Evolutionary conservation across 2,888 invertebrate species (phyloP), one percentile per base, ranked within the genome.

Genomic region (Eucriotettix oculatus): DNA sequence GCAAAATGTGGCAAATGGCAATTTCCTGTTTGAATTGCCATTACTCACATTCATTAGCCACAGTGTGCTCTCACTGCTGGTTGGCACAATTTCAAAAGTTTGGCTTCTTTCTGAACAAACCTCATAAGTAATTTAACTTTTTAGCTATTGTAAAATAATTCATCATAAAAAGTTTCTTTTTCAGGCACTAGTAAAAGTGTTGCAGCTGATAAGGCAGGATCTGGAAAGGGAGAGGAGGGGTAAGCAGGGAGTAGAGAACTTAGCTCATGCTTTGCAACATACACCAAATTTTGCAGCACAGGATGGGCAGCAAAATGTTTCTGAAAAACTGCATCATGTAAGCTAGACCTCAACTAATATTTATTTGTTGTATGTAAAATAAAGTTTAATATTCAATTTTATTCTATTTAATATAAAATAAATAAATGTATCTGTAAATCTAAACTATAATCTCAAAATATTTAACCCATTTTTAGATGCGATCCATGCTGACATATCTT

Each of bases 211-310:
- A 60, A 85, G 90, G 66, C 87, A 89, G 67, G 94, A 94, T 71
- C 81, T 92, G 67, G 95, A 95, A 66, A 78, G 92, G 48, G 96
- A 96, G 72, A 79, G 88, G 60, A 87, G 92, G 69, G 93, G 93
- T 0, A 86, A 90, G 68, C 88, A 90, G 68, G 94, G 94, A 0
- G 75, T 91, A 62, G 92, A 95, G 71, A 92, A 92, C 66, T 75
- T 96, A 44, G 89, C 93, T 9, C 84, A 88, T 72, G 91, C 94
- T 9, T 85, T 95, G 10, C 86, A 86, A 67, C 85, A 88, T 69
- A 87, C 88, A 10, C 90, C 91, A 0, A 89, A 85, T 58, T 90
- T 90, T 71, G 93, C 90, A 57, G 84, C 84, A 58, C 87, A 89
- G 66, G 91, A 92, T 71, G 90, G 93, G 55, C 90, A 93, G 68